Base-by-base conservation (phyloP, 2,797 vertebrate genomes). In the Ciconia nigra region DNA sequence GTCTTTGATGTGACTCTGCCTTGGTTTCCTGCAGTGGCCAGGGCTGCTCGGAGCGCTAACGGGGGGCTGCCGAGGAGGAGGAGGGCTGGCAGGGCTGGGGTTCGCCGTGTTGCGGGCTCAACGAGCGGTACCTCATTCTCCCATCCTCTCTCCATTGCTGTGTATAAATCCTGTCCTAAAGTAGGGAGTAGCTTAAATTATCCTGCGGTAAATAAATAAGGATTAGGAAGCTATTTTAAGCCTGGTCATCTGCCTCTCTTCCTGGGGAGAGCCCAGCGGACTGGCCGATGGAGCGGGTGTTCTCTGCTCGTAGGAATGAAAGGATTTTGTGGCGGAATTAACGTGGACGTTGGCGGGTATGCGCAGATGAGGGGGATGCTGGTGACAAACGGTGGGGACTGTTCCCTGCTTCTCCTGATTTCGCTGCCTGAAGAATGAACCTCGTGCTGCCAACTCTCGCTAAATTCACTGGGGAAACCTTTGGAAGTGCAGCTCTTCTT, bases 391-490 rank as follows among this genome's bases (percentile, higher is more conserved):
- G 3, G 16, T 15, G 42, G 16, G 80, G 26, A 6, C 67, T 9
- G 19, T 46, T 84, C 51, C 16, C 17, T 1, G 10, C 28, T 73
- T 8, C 67, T 41, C 26, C 39, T 17, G 55, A 15, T 79, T 54
- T 66, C 4, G 0, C 29, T 55, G 35, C 79, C 57, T 35, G 2
- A 15, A 73, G 51, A 26, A 3, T 0, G 3, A 33, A 13, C 57
- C 14, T 14, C 5, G 31, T 0, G 3, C 55, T 20, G 78, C 20
- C 15, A 21, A 5, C 15, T 6, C 31, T 28, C 11, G 0, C 55
- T 2, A 4, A 33, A 59, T 61, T n/a, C 72, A 2, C n/a, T 2
- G 39, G 66, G 51, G 62, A 51, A 54, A 2, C 42, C 70, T 72
- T 35, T 54, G 83, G 46, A 51, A 61, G n/a, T 0, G 33, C 51